Evolutionary conservation across 2,113 vertebrate genomes (phyloP).

Genomic region (Meleagris gallopavo): DNA sequence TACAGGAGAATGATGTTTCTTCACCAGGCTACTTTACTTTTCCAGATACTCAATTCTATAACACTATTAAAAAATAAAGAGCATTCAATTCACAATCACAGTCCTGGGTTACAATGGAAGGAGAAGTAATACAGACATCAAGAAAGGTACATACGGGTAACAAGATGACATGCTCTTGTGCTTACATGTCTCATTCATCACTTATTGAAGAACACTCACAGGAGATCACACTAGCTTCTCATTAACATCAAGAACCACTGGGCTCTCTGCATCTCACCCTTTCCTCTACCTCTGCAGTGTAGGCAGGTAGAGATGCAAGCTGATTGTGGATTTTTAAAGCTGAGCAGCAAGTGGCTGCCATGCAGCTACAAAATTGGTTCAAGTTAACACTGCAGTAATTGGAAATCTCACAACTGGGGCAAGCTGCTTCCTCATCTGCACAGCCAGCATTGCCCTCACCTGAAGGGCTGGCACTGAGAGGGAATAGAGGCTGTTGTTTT

Average conservation of each 20-base stretch:
- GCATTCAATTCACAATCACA: slow-evolving; percentile 47
- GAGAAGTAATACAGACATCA: slow-evolving; percentile 46
- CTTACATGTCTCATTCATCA: slow-evolving; percentile 58
- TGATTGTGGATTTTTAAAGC: neutral
- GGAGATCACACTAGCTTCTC: slow-evolving; percentile 24
- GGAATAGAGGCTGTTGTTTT: neutral
- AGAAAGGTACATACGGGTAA: slow-evolving; percentile 20
- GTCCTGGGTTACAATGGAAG: slow-evolving; percentile 39
- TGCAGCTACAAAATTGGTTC: neutral
- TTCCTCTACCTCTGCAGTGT: neutral
- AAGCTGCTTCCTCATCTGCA: neutral
- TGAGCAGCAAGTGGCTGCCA: accelerated
- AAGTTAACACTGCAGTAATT: neutral
- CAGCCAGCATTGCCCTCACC: neutral
- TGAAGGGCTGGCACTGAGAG: neutral
- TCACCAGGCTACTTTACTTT: neutral
- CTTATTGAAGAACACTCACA: slow-evolving; percentile 64
- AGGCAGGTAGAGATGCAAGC: neutral
- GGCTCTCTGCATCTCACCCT: neutral
- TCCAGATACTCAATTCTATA: slow-evolving; percentile 30
- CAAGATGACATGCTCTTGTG: slow-evolving; percentile 53
- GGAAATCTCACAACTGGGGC: neutral
- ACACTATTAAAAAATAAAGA: slow-evolving; percentile 51
- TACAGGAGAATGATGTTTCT: neutral
- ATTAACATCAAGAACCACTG: slow-evolving; percentile 12